Base-by-base conservation (phyloP, 1,140 invertebrate genomes). In the Acromyrmex charruanus region DNA sequence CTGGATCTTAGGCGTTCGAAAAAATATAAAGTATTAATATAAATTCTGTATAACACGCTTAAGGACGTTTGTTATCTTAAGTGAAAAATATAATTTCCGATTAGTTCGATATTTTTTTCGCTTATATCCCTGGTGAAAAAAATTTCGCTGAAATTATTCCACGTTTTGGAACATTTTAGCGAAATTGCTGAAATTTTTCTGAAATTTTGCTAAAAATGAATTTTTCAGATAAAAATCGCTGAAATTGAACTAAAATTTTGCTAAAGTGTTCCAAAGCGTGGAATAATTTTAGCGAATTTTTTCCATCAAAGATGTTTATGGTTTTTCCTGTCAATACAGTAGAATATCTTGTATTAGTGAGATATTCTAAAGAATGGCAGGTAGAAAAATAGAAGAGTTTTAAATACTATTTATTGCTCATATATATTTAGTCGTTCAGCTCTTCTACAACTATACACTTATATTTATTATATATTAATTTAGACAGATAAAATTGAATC, bases 331-430 rank as follows among this genome's bases (percentile, higher is more conserved):
- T 31, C 88, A 65, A 90, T 90, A 90, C 90, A 93, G 91, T 91
- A 90, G 86, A 80, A 69, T 72, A 90, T 88, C n/a, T 63, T 79
- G 55, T 79, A 25, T 74, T 53, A 10, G 9, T 86, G 66, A 51
- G 63, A 51, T 90, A 66, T 44, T 88, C 87, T 92, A 90, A 91
- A 93, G 90, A 92, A 92, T 18, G 4, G 61, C 89, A 92, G 92
- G 88, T 69, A 93, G 65, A 93, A 31, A 7, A 93, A 92, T 14
- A 35, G 90, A 86, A 53, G 87, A 63, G 75, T 49, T 77, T 87
- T 87, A 16, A 2, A 9, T 39, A 10, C 25, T 82, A 28, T 72
- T 49, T 59, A 72, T 69, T 7, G 7, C 12, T 65, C 21, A 14
- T 31, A 39, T 39, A 63, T 61, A 61, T 44, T 12, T 53, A 80